phyloP scores from a whole-genome alignment of 2,888 invertebrate species.

The Leptopilina myrica region DNA sequence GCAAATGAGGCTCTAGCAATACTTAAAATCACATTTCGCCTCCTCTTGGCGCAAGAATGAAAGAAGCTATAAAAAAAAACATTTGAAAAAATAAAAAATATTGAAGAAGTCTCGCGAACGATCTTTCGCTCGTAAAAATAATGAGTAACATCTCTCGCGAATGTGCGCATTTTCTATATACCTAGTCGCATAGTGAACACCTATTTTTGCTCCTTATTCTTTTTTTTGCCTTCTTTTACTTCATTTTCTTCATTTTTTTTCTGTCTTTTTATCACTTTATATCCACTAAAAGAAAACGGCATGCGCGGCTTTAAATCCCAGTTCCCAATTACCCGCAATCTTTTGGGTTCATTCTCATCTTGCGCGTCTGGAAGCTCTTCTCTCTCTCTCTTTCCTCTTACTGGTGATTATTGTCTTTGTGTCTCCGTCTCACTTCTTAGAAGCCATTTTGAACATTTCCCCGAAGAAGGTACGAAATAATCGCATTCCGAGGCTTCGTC shows the following conservation, averaged over 20 bases:
- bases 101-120: background rate
- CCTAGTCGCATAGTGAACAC: background rate
- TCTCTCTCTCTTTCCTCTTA: background rate
- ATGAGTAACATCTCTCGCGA: conserved; percentile 26
- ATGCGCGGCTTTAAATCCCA: background rate
- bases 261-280: background rate
- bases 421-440: conserved; percentile 38
- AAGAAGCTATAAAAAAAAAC: conserved; percentile 21
- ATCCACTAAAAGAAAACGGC: background rate
- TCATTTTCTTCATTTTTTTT: background rate
- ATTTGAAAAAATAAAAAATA: background rate
- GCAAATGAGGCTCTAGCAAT: conserved; percentile 31
- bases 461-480: conserved; percentile 53
- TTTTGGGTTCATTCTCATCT: conserved; percentile 37
- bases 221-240: background rate
- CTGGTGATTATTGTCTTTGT: conserved; percentile 30
- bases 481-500: conserved; percentile 45
- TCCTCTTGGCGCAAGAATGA: conserved; percentile 1
- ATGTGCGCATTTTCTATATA: conserved; percentile 19
- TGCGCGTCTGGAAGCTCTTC: background rate
- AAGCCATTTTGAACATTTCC: conserved; percentile 51
- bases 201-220: background rate
- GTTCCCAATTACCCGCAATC: conserved; percentile 33
- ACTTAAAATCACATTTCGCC: conserved; percentile 34
- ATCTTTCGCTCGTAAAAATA: conserved; percentile 26